These are phyloP conservation scores for Arge pagana DNA, from an alignment of 2,888 invertebrate genomes.

Conservation along the genomic window DNA sequence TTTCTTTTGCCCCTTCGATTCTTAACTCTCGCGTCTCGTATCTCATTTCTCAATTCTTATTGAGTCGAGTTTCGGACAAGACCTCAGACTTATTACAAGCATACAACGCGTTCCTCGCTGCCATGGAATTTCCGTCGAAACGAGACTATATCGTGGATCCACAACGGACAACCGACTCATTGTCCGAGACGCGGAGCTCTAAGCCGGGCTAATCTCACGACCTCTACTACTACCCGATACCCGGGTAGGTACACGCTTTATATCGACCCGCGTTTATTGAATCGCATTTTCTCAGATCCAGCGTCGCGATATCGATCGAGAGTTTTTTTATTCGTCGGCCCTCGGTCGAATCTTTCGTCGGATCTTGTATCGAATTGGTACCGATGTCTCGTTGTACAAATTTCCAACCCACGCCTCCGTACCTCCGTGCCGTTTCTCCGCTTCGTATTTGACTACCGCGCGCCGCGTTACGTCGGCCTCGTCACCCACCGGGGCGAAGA, in stretches of 20 bases:
- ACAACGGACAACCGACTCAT: no score
- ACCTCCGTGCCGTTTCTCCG: constrained; percentile 10
- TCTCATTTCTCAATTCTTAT: constrained; percentile 10
- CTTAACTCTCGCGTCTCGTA: not conserved
- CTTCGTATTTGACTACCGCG: constrained; percentile 26
- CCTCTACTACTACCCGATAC: no score
- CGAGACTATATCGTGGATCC: no score
- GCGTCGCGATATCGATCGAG: constrained; percentile 19
- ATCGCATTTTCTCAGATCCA: constrained; percentile 9
- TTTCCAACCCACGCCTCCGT: constrained; percentile 32
- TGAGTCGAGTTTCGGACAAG: constrained; percentile 7
- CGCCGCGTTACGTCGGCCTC: constrained; percentile 28
- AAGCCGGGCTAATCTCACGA: no score
- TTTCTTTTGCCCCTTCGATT: no score
- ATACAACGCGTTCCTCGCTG: no score
- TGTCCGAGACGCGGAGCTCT: no score
- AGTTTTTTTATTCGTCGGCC: constrained; percentile 17
- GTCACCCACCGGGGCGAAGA: constrained; percentile 35
- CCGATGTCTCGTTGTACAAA: constrained; percentile 47
- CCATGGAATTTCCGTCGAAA: no score
- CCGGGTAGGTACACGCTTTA: no score
- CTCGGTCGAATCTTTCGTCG: constrained; percentile 32
- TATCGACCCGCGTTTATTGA: constrained; percentile 13
- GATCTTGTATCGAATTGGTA: constrained; percentile 45
- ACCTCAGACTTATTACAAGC: constrained; percentile 8